phyloP scores from a whole-genome alignment of 2,113 vertebrate species.

The Hystrix brachyura region DNA sequence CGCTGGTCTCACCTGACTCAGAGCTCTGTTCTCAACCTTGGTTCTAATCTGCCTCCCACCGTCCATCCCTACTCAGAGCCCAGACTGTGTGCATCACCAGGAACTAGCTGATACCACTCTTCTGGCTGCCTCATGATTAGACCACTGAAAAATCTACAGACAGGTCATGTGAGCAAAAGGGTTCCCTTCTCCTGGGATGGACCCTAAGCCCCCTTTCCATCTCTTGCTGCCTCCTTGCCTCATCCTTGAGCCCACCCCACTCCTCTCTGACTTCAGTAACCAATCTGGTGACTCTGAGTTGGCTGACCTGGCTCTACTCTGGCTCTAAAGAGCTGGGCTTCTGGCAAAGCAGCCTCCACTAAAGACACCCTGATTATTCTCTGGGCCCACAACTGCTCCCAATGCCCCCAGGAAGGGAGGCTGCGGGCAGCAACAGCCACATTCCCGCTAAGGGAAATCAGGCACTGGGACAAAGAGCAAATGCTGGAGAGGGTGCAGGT shows the following conservation, averaged over 20 bases:
- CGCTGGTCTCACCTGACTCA: background rate
- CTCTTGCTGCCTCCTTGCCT: background rate
- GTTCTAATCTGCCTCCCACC: background rate
- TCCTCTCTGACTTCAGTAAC: too few species aligned
- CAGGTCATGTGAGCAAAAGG: background rate
- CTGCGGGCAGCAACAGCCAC: background rate
- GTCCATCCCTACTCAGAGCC: background rate
- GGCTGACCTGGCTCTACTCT: background rate
- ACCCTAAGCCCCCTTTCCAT: background rate
- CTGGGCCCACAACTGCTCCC: background rate
- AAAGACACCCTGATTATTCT: background rate
- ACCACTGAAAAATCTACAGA: background rate
- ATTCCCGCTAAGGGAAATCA: conserved; percentile 5
- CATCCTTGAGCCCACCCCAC: background rate
- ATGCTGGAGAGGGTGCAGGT: background rate
- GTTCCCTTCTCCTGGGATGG: background rate
- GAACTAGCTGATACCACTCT: background rate
- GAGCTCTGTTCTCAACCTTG: background rate
- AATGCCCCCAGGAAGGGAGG: background rate
- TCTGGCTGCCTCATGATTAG: background rate
- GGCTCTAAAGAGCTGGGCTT: background rate
- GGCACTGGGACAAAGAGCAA: conserved; percentile 72
- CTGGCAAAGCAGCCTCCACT: background rate
- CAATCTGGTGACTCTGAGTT: too few species aligned
- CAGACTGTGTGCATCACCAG: background rate